Percentiles rank a stretch among this genome's conserved stretches.
phyloP scores from a whole-genome alignment of 2,797 vertebrate species.

The Neostethus bicornis region DNA sequence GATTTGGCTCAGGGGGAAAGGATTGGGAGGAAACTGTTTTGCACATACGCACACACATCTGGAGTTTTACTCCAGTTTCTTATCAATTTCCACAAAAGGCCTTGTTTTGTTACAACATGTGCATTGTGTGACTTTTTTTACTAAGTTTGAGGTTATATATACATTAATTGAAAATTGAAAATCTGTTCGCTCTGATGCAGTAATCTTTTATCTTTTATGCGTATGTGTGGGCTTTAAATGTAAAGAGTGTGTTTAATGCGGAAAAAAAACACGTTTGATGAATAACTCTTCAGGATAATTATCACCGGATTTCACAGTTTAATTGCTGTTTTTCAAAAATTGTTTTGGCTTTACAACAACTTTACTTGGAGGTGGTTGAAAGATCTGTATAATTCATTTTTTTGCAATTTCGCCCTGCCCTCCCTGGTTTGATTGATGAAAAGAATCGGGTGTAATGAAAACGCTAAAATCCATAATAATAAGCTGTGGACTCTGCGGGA shows the following conservation, averaged over 20 bases:
- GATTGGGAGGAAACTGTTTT: constrained; percentile 86
- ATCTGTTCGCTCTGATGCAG: too few species aligned
- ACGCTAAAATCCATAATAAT: too few species aligned
- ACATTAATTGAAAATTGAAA: too few species aligned
- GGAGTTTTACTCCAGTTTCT: constrained; percentile 28
- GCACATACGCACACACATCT: constrained; percentile 10
- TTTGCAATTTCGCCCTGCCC: too few species aligned
- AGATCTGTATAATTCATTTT: too few species aligned
- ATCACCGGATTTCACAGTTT: not conserved
- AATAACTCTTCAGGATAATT: not conserved
- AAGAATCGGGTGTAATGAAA: too few species aligned
- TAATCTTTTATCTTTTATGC: too few species aligned
- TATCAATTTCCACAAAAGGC: constrained; percentile 25
- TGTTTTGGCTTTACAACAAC: not conserved
- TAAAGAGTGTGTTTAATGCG: not conserved
- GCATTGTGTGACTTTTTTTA: not conserved
- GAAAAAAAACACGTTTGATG: not conserved
- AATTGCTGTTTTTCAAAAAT: not conserved
- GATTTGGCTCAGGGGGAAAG: constrained; percentile 93
- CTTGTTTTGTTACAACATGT: constrained; percentile 27
- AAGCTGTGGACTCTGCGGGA: too few species aligned
- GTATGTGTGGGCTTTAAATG: too few species aligned
- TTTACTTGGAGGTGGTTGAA: too few species aligned
- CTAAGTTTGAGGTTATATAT: too few species aligned
- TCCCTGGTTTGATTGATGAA: too few species aligned